phyloP scores from a whole-genome alignment of 2,113 vertebrate species.

The Noctilio leporinus region DNA sequence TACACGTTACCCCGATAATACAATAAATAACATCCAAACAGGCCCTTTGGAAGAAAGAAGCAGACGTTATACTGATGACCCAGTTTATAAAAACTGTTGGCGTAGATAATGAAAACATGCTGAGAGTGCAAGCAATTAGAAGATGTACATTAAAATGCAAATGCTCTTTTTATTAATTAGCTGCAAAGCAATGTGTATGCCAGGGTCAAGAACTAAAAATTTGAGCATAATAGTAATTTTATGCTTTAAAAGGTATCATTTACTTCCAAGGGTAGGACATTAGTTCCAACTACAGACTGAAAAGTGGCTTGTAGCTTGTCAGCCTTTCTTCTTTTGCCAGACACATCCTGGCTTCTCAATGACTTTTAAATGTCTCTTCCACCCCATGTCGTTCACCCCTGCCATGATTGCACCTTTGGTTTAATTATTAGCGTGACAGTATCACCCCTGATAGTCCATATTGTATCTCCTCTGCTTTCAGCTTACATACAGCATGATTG shows the following conservation, averaged over 20 bases:
- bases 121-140: neutral
- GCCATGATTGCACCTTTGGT: neutral
- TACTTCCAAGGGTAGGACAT: neutral
- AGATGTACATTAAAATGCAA: neutral
- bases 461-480: fast-evolving
- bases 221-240: neutral
- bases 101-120: neutral
- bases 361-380: neutral
- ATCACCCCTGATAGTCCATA: fast-evolving
- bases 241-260: neutral
- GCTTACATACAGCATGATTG: fast-evolving
- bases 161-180: neutral
- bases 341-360: neutral
- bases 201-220: neutral
- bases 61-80: neutral
- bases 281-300: neutral
- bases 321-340: neutral
- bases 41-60: neutral
- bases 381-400: neutral
- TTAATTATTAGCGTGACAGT: neutral
- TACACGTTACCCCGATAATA: neutral
- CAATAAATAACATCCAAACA: neutral
- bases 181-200: neutral
- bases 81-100: neutral
- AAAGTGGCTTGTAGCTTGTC: neutral